Evolutionary conservation across 2,888 invertebrate genomes (phyloP).

Genomic region (Alentia gelatinosa): DNA sequence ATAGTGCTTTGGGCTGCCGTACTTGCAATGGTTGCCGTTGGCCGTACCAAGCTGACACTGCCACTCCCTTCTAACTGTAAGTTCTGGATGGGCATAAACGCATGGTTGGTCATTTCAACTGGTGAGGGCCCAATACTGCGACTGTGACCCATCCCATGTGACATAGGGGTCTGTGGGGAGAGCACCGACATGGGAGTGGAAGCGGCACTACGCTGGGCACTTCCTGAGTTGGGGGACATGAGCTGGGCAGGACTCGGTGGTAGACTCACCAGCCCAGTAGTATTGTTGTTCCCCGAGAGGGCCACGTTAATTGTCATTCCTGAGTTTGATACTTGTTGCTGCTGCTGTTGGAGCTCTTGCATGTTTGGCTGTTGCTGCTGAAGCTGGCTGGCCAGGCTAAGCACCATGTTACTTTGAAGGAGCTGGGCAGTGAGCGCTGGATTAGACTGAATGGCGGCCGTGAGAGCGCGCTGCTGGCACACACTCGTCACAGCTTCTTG

Average conservation of each 20-base stretch:
- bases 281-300: not conserved
- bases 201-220: constrained; percentile 25
- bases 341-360: constrained; percentile 39
- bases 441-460: constrained; percentile 33
- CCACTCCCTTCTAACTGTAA: not conserved
- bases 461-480: not conserved
- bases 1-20: not conserved
- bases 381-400: not conserved
- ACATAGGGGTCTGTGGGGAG: constrained; percentile 32
- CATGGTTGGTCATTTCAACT: constrained; percentile 25
- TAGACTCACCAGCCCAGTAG: constrained; percentile 10
- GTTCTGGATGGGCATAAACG: constrained; percentile 54
- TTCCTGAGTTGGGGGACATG: constrained; percentile 41
- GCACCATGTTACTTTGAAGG: constrained; percentile 42
- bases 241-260: constrained; percentile 40
- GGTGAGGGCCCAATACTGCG: constrained; percentile 41
- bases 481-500: not conserved
- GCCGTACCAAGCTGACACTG: constrained; percentile 37
- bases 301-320: constrained; percentile 45
- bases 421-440: constrained; percentile 50
- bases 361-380: constrained; percentile 38
- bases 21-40: constrained; percentile 31
- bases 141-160: constrained; percentile 26
- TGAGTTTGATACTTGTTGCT: constrained; percentile 48
- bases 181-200: constrained; percentile 49